phyloP scores from a whole-genome alignment of 2,797 vertebrate genomes.

The Sebastes matsubarae region DNA sequence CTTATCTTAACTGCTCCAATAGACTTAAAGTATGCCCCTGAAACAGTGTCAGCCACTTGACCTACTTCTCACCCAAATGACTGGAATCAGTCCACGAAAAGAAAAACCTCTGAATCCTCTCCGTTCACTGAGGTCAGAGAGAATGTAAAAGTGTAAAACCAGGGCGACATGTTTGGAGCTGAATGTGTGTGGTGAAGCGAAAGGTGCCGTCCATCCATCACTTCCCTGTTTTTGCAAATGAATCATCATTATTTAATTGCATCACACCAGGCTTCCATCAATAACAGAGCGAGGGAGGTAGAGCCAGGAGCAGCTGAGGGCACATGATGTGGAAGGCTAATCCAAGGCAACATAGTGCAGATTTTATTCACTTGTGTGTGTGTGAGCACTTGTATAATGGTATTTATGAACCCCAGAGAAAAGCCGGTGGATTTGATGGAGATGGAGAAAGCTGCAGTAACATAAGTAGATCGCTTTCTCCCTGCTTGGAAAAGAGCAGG shows the following conservation, averaged over 20 bases:
- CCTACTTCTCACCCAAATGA: slow-evolving; percentile 70
- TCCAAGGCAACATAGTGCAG: slow-evolving; percentile 61
- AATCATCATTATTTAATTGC: slow-evolving; percentile 61
- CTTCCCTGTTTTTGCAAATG: slow-evolving; percentile 35
- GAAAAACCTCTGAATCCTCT: slow-evolving; percentile 23
- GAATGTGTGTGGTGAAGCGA: neutral
- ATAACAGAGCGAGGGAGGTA: slow-evolving; percentile 29
- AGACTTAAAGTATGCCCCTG: slow-evolving; percentile 66
- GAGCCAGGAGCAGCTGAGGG: slow-evolving; percentile 48
- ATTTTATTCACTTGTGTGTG: slow-evolving; percentile 39
- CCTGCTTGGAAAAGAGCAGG: slow-evolving; percentile 56
- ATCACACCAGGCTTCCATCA: slow-evolving; percentile 44
- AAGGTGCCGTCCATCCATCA: slow-evolving; percentile 15
- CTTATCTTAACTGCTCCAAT: slow-evolving; percentile 67
- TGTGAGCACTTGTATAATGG: slow-evolving; percentile 11
- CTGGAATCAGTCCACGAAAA: slow-evolving; percentile 42
- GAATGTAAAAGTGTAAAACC: neutral
- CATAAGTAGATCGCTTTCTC: slow-evolving; percentile 58
- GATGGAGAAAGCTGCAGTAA: slow-evolving; percentile 46
- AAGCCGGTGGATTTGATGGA: slow-evolving; percentile 12
- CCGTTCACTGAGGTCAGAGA: slow-evolving; percentile 8
- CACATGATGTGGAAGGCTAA: slow-evolving; percentile 61
- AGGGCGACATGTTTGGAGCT: neutral
- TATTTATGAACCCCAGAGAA: slow-evolving; percentile 28
- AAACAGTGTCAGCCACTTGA: slow-evolving; percentile 73